Conservation (phyloP, 1,140 invertebrate genomes). For the Drosophila sucinea region DNA sequence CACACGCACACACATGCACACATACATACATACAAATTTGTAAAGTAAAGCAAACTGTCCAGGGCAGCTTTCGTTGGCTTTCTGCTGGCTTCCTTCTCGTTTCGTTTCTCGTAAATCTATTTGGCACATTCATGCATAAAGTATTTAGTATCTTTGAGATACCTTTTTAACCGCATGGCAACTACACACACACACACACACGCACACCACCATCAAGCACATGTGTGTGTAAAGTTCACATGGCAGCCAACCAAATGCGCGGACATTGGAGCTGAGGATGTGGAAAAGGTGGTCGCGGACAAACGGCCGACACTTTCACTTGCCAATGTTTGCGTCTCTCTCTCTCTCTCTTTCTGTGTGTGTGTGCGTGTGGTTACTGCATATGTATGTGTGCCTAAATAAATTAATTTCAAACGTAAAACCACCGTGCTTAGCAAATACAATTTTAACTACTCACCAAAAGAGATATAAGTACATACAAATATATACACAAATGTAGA, state of each 20-base stretch:
- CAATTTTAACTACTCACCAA: constrained; percentile 62
- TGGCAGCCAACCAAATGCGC: constrained; percentile 78
- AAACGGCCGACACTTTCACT: constrained; percentile 70
- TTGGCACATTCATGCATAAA: constrained; percentile 81
- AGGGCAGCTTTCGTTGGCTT: constrained; percentile 31
- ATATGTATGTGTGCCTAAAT: constrained; percentile 51
- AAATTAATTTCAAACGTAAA: constrained; percentile 77
- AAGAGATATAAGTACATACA: constrained; percentile 17
- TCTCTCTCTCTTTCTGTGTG: neutral
- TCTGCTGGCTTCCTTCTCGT: constrained; percentile 4
- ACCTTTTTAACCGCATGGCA: constrained; percentile 79
- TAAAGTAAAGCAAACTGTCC: constrained; percentile 29
- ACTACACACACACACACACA: constrained; percentile 62
- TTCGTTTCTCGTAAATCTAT: constrained; percentile 73
- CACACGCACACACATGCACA: constrained; percentile 28
- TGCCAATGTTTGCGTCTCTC: constrained; percentile 38
- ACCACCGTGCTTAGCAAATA: constrained; percentile 62
- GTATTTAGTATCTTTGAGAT: constrained; percentile 81
- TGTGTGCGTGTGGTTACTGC: constrained; percentile 1
- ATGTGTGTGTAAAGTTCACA: constrained; percentile 57
- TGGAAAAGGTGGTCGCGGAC: constrained; percentile 25
- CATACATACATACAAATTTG: constrained; percentile 22
- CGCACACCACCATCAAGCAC: constrained; percentile 16
- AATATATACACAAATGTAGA: neutral
- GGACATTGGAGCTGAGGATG: constrained; percentile 41